Conservation (phyloP, 1,140 invertebrate genomes). For the Tetramorium parvispinum region DNA sequence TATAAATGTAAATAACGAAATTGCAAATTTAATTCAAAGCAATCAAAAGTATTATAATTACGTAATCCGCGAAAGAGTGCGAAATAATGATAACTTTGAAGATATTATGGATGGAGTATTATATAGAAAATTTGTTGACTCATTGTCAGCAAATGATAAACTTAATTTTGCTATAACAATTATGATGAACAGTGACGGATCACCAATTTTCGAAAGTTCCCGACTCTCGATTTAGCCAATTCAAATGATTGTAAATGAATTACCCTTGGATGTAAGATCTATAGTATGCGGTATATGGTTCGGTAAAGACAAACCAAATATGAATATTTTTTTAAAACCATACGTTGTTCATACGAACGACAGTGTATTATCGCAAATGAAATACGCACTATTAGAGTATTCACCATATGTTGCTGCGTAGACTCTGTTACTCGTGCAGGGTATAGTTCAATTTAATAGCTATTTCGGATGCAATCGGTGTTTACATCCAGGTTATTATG, state of each 20-base stretch:
- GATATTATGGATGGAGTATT: neutral
- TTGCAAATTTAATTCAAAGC: neutral
- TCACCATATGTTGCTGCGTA: neutral
- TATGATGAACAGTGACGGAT: neutral
- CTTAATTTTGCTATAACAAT: neutral
- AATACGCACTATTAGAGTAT: neutral
- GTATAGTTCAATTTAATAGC: neutral
- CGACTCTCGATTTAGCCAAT: too few relatives aligned
- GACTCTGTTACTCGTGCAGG: neutral
- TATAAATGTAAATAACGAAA: neutral
- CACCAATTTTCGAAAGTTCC: too few relatives aligned
- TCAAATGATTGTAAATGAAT: too few relatives aligned
- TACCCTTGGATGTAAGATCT: too few relatives aligned
- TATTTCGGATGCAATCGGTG: neutral
- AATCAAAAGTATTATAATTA: too few relatives aligned
- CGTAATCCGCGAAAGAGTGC: too few relatives aligned
- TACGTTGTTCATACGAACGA: neutral
- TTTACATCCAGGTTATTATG: neutral
- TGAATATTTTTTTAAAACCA: neutral
- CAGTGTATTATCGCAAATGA: neutral
- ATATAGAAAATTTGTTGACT: slow-evolving; percentile 1
- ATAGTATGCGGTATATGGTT: too few relatives aligned
- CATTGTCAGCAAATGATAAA: neutral
- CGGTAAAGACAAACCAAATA: neutral
- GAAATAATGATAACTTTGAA: too few relatives aligned